Evolutionary conservation across 2,113 vertebrate species (phyloP), one percentile per base, ranked within the genome.

Genomic region (Seriola quinqueradiata): DNA sequence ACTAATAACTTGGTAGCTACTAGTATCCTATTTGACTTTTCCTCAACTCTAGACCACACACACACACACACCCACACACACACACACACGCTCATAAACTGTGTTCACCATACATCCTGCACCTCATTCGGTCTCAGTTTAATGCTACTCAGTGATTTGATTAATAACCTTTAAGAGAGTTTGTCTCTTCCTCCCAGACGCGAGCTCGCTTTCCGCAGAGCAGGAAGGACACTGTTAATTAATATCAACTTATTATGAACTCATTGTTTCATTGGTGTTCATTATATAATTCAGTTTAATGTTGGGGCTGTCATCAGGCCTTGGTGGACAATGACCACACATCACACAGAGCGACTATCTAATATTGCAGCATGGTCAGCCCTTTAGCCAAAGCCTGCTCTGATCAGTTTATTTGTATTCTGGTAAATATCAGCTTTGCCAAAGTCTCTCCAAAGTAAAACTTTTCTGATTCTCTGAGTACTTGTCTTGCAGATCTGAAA

Each of bases 191-290:
- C 55, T 87, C 67, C 69, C 60, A 78, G 84, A 81, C 4, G 1
- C 66, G 68, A 82, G 0, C 63, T 32, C 3, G 5, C 21, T 40
- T 44, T 74, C 70, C 21, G 4, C 71, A 44, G 42, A 77, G 44
- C 79, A 83, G 79, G 81, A 91, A 89, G 76, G 81, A 83, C 10
- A 10, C 34, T 12, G 23, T 70, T 77, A 86, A 87, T 87, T 77
- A 71, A 59, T 55, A 80, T 76, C 75, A 76, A 11, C 34, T 69
- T 61, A 55, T 52, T 68, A 82, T 52, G 21, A 80, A 48, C 68
- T 84, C 67, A n/a, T 81, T 46, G 58, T 85, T 90, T 87, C 40
- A 89, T 89, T 82, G 69, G 34, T 9, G 10, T 25, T 67, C 23
- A 46, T 79, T 44, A 59, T 28, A 14, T 71, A 83, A 84, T 74